Evolutionary conservation across 2,113 vertebrate species (phyloP), one percentile per base, ranked within the genome.

Genomic region (Verasper variegatus): DNA sequence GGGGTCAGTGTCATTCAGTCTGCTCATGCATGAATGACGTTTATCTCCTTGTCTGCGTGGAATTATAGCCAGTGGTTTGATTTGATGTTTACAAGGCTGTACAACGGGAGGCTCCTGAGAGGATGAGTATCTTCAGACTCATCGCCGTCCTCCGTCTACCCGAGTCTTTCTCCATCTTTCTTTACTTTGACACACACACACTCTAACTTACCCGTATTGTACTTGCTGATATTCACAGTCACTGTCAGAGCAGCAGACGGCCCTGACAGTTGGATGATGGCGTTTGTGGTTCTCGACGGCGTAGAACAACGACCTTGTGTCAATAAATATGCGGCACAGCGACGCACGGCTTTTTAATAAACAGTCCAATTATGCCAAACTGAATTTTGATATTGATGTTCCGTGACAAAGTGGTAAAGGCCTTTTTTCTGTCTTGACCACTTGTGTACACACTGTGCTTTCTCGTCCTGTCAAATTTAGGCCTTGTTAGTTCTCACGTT

Each of bases 51-150:
- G 17, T 76, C 55, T 79, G 76, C 87, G 77, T 89, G 85, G 82
- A 88, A 88, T 89, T 78, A 70, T 51, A 82, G 78, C 85, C 83
- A 61, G 76, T 62, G 87, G 75, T 89, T 78, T 64, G 47, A 71
- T 91, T 88, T 89, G 87, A 90, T 86, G 87, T 80, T 84, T 87
- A 85, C 78, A 82, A 76, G 76, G 61, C 61, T 63, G 61, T 70
- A 64, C 66, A 81, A 78, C 68, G 6, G 31, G 31, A 31, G 31
- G 31, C 31, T 31, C 31, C 31, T 31, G 31, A 80, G 65, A 84
- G 10, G 40, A 31, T 31, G 40, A 62, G 73, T 10, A 15, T 24
- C 55, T 57, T 23, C 40, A 57, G 23, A 57, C 17, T 51, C 47
- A 1, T 17, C 15, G 4, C 20, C 60, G 55, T 55, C 57, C 24